A percentile compares a stretch with the other conserved stretches of the same genome.
Conservation (phyloP, 2,888 invertebrate genomes). For the Amblyjoppa fuscipennis region DNA sequence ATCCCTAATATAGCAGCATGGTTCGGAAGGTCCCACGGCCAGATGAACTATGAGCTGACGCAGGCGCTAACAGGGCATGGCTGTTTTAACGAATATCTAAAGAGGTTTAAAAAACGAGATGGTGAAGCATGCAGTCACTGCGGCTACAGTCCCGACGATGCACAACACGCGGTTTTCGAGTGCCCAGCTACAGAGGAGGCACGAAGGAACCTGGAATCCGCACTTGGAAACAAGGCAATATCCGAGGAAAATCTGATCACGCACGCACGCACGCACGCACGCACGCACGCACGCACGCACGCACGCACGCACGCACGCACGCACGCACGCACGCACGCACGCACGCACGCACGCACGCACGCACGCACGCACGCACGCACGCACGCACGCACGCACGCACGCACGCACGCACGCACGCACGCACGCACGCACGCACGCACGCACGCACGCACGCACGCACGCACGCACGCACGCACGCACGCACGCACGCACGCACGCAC, state of each 20-base stretch:
- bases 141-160: neutral
- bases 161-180: neutral
- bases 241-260: neutral
- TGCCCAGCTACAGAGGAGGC: neutral
- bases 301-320: no score
- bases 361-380: no score
- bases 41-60: neutral
- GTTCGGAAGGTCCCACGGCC: neutral
- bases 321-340: no score
- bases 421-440: no score
- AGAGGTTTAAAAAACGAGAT: neutral
- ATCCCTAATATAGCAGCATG: constrained; percentile 5
- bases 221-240: neutral
- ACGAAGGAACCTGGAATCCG: neutral
- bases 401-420: no score
- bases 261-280: no score
- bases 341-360: no score
- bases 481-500: no score
- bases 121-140: neutral
- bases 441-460: no score
- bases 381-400: no score
- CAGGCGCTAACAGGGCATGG: neutral
- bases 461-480: no score
- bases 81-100: neutral
- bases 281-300: no score